A percentile compares a stretch with the other conserved stretches of the same genome.
phyloP scores from a whole-genome alignment of 2,113 vertebrate species.

The Tylochromis polylepis region DNA sequence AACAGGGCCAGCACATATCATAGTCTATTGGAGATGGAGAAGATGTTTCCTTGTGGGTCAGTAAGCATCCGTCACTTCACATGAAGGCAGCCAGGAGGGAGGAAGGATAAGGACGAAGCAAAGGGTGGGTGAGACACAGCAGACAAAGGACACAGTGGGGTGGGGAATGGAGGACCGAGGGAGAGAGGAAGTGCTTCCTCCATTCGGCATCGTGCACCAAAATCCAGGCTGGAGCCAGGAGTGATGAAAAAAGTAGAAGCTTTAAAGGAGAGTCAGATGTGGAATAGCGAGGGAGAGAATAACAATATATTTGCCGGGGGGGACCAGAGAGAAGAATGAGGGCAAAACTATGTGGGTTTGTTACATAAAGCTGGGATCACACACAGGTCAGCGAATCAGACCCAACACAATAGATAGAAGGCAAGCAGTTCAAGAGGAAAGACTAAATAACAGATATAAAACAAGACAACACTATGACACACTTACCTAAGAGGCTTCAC shows the following conservation, averaged over 20 bases:
- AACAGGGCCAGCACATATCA: conserved; percentile 41
- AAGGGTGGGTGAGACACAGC: not conserved
- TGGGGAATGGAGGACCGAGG: not conserved
- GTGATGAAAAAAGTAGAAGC: not conserved
- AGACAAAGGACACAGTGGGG: not conserved
- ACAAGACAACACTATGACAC: not conserved
- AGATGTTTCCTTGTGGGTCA: conserved; percentile 48
- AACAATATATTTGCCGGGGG: not conserved
- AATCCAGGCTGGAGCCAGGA: not conserved
- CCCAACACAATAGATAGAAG: conserved; percentile 1
- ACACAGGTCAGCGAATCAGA: conserved; percentile 26
- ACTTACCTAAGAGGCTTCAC: not conserved
- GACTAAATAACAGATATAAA: conserved; percentile 21
- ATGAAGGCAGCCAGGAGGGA: conserved; percentile 37
- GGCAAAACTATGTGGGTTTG: conserved; percentile 21
- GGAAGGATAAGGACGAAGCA: not conserved
- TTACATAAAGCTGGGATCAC: conserved; percentile 43
- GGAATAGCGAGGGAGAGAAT: not conserved
- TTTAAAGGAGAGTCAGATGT: not conserved
- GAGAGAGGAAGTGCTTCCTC: not conserved
- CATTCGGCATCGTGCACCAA: not conserved
- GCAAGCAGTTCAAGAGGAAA: not conserved
- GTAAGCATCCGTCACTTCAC: conserved; percentile 44
- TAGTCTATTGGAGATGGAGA: conserved; percentile 23
- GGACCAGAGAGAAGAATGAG: not conserved